Conservation (phyloP, 2,113 vertebrate genomes). For the Ochotona curzoniae region DNA sequence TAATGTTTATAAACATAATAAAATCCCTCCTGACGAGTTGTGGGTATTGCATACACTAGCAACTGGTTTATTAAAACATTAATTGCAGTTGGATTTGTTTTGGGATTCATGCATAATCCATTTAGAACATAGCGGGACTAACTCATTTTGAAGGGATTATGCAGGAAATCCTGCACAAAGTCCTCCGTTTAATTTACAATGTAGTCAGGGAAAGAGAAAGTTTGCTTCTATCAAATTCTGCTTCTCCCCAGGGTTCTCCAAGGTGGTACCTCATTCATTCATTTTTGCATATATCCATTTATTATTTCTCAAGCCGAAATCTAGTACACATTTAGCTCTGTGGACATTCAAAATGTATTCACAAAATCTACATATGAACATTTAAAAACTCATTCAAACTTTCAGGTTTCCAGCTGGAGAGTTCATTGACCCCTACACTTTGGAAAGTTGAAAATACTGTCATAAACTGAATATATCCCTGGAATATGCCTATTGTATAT, state of each 20-base stretch:
- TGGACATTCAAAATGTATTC: neutral
- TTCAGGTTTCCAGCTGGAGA: neutral
- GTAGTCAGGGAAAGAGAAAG: conserved; percentile 64
- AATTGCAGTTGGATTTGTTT: conserved; percentile 89
- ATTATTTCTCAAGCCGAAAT: neutral
- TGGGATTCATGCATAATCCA: conserved; percentile 89
- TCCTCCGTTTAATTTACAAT: conserved; percentile 79
- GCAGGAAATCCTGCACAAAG: conserved; percentile 86
- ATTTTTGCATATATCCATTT: neutral
- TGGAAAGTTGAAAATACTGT: conserved; percentile 37
- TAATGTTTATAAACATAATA: conserved; percentile 90
- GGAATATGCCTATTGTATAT: too few species aligned
- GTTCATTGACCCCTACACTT: neutral
- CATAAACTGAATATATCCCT: neutral
- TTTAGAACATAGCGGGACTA: conserved; percentile 88
- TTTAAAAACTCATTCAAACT: neutral
- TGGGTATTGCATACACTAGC: conserved; percentile 86
- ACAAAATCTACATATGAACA: neutral
- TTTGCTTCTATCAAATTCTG: conserved; percentile 67
- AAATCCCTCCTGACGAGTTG: conserved; percentile 85
- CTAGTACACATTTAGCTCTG: neutral
- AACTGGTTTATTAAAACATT: conserved; percentile 90
- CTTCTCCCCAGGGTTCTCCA: conserved; percentile 44
- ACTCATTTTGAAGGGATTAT: conserved; percentile 90
- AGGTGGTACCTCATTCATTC: neutral